A percentile compares a stretch with the other conserved stretches of the same genome.
These are phyloP conservation scores for Linnaemya tessellans DNA, from an alignment of 2,888 invertebrate genomes.

Conservation along the genomic window DNA sequence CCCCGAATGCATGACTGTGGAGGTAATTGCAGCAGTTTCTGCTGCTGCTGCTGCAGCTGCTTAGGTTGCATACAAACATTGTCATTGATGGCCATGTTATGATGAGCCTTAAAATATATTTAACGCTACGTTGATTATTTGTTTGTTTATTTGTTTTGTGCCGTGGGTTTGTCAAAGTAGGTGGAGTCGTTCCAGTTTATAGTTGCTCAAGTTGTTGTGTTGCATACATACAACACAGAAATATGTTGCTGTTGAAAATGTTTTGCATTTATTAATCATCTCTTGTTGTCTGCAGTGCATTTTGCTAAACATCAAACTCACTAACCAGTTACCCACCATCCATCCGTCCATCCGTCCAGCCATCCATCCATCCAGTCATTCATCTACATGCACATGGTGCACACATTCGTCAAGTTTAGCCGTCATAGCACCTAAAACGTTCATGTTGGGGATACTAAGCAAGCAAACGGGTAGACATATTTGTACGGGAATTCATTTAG, in stretches of 20 bases:
- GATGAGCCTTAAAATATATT: constrained; percentile 56
- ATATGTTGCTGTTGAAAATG: constrained; percentile 57
- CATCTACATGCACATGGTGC: constrained; percentile 33
- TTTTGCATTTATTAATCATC: constrained; percentile 70
- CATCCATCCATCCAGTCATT: constrained; percentile 30
- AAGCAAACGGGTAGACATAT: constrained; percentile 20
- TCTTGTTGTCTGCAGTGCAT: constrained; percentile 35
- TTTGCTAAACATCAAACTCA: constrained; percentile 49
- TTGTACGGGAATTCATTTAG: constrained; percentile 62
- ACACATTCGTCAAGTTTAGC: constrained; percentile 43
- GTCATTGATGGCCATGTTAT: constrained; percentile 63
- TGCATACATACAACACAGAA: not conserved
- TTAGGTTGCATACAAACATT: constrained; percentile 65
- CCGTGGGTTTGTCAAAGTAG: constrained; percentile 73
- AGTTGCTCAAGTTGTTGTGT: constrained; percentile 41
- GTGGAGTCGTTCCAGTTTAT: constrained; percentile 72
- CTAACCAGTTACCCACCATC: constrained; percentile 24
- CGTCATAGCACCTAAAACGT: constrained; percentile 33
- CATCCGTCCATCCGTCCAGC: constrained; percentile 29
- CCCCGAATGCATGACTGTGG: not conserved
- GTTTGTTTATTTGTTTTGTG: constrained; percentile 70
- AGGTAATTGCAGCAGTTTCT: constrained; percentile 37
- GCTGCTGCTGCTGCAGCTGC: constrained; percentile 51
- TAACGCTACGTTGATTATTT: constrained; percentile 69
- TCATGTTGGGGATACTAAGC: not conserved